Base-by-base conservation (phyloP, 2,113 vertebrate species). In the Thamnaconus septentrionalis region DNA sequence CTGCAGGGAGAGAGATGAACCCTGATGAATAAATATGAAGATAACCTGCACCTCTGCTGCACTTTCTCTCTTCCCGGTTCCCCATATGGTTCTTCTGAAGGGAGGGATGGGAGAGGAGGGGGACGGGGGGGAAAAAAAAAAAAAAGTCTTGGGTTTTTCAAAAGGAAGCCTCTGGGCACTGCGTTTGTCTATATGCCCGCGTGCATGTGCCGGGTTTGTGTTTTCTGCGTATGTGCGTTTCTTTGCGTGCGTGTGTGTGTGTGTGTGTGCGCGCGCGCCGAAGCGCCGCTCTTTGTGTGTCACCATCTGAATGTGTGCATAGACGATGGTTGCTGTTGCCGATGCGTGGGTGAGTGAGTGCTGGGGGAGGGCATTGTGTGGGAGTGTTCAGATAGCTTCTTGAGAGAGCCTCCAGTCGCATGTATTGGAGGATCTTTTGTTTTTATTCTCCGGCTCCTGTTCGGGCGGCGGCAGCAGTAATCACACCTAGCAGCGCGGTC, bases 21-120 rank as follows among this genome's bases (percentile, higher is more conserved):
- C 66, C 70, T 75, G 80, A 89, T 92, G 88, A 92, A 90, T 91
- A 91, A 90, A 91, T 85, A 91, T 89, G 87, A 90, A 85, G 76
- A 78, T 80, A 86, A 90, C 85, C 87, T 86, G 80, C 63, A 78
- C 88, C 82, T 86, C 79, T 85, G 65, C 84, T 71, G 73, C 73
- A 53, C 75, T 74, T 65, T 56, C 73, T 66, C 68, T 81, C 58
- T 62, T 71, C 56, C 64, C 58, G 6, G 6, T 76, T 82, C 74
- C 74, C 84, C 90, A 85, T 79, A 84, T 87, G 87, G 76, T 79
- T 83, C 69, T 54, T 76, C 64, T 77, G 74, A 84, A 69, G 70
- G 79, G 66, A 79, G 69, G 66, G 66, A 77, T 55, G 56, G 60
- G 4, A 75, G 72, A 75, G 88, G 80, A 76, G 79, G 74, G 7